A percentile compares a stretch with the other conserved stretches of the same genome.
phyloP scores from a whole-genome alignment of 2,888 invertebrate genomes.

The Mimas tiliae region DNA sequence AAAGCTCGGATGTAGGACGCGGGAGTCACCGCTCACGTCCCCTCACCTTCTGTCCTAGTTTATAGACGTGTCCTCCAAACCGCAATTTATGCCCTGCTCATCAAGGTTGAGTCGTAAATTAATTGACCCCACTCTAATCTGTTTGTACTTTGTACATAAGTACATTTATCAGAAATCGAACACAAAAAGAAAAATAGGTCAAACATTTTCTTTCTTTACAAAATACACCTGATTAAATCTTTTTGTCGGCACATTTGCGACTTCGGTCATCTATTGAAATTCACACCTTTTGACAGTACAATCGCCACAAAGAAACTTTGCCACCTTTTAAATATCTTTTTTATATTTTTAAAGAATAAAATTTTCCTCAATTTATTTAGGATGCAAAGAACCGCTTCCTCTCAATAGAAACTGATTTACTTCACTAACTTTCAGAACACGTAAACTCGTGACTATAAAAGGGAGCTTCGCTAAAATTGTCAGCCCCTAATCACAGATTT shows the following conservation, averaged over 20 bases:
- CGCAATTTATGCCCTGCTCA: constrained; percentile 68
- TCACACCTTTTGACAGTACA: constrained; percentile 13
- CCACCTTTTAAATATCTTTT: constrained; percentile 10
- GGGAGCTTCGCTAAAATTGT: constrained; percentile 50
- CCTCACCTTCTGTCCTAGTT: constrained; percentile 73
- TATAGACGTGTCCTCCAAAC: constrained; percentile 73
- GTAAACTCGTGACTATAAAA: constrained; percentile 68
- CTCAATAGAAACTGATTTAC: constrained; percentile 31
- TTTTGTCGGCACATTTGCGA: constrained; percentile 7
- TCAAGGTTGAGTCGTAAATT: constrained; percentile 54
- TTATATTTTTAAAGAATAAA: constrained; percentile 19
- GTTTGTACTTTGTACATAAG: constrained; percentile 39
- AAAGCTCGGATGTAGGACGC: constrained; percentile 74
- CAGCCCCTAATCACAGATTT: constrained; percentile 60
- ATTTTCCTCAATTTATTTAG: constrained; percentile 28
- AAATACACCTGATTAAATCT: constrained; percentile 14
- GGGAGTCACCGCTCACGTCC: constrained; percentile 57
- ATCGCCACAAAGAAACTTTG: constrained; percentile 15
- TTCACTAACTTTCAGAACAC: constrained; percentile 57
- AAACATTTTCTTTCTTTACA: not conserved
- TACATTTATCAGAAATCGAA: constrained; percentile 20
- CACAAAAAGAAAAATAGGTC: constrained; percentile 3
- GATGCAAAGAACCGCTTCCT: constrained; percentile 29
- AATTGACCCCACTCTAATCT: constrained; percentile 47
- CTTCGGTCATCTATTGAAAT: constrained; percentile 9